phyloP scores from a whole-genome alignment of 1,140 invertebrate genomes.

The Aphelenchoides fujianensis region DNA sequence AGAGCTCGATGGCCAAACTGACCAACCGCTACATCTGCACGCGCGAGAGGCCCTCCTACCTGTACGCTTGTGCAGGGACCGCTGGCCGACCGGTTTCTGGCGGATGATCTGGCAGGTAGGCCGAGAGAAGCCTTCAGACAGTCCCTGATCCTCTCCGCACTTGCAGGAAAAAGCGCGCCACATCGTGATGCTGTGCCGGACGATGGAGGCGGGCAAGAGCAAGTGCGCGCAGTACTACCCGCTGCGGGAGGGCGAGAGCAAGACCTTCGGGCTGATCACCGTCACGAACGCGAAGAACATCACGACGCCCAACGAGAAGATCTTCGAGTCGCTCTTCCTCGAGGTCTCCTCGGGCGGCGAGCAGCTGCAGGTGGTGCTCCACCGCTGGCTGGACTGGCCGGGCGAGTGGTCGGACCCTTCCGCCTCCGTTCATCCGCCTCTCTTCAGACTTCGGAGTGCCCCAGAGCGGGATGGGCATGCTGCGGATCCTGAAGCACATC shows the following conservation, averaged over 20 bases:
- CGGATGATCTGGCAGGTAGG: slow-evolving; percentile 82
- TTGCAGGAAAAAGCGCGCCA: slow-evolving; percentile 17
- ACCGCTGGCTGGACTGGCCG: slow-evolving; percentile 22
- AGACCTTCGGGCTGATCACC: slow-evolving; percentile 19
- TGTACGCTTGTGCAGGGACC: slow-evolving; percentile 82
- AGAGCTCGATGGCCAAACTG: slow-evolving; percentile 14
- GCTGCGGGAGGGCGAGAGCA: slow-evolving; percentile 4
- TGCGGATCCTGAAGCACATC: slow-evolving; percentile 20
- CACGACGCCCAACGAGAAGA: neutral
- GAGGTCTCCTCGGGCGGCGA: neutral
- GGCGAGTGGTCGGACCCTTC: neutral
- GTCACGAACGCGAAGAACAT: slow-evolving; percentile 16
- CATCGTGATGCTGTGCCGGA: slow-evolving; percentile 27
- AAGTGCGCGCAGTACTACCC: slow-evolving; percentile 32
- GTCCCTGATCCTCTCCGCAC: neutral
- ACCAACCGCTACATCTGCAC: slow-evolving; percentile 63
- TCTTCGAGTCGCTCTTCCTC: neutral
- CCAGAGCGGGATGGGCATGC: slow-evolving; percentile 23
- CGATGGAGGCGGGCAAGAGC: slow-evolving; percentile 11
- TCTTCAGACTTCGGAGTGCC: slow-evolving; percentile 29
- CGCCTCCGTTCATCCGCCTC: neutral
- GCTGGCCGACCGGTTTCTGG: slow-evolving; percentile 99
- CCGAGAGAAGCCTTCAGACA: neutral
- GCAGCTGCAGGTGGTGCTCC: neutral
- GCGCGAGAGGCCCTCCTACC: slow-evolving; percentile 90